Evolutionary conservation across 2,113 vertebrate species (phyloP).

Genomic region (Oophaga pumilio): DNA sequence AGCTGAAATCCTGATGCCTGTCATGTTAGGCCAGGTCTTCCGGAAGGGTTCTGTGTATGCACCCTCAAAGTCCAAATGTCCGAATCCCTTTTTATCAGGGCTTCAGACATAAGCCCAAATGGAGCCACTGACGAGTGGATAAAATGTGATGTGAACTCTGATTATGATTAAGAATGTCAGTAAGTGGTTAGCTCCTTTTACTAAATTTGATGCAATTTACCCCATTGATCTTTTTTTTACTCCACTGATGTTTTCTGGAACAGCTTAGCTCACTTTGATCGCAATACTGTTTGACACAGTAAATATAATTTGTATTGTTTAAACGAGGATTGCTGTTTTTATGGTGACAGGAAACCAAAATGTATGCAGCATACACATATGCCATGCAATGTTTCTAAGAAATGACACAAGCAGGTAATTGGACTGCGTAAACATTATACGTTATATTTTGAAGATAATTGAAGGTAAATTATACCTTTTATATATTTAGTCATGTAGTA

Average conservation of each 20-base stretch:
- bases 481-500: background rate
- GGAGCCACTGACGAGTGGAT: too few relatives aligned
- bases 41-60: too few relatives aligned
- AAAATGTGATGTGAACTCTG: too few relatives aligned
- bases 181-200: too few relatives aligned
- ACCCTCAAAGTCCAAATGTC: too few relatives aligned
- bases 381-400: conserved; percentile 2
- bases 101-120: too few relatives aligned
- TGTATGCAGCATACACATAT: conserved; percentile 31
- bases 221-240: background rate
- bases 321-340: conserved; percentile 10
- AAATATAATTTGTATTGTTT: conserved; percentile 48
- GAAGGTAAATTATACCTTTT: conserved; percentile 23
- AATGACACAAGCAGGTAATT: conserved; percentile 6
- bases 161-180: too few relatives aligned
- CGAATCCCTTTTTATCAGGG: too few relatives aligned
- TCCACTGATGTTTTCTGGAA: background rate
- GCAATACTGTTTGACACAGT: conserved; percentile 8
- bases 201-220: too few relatives aligned
- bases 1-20: too few relatives aligned
- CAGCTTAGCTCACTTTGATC: conserved; percentile 15
- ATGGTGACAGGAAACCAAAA: conserved; percentile 41
- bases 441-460: conserved; percentile 19
- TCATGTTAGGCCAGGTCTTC: too few relatives aligned
- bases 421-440: conserved; percentile 18